Conservation (phyloP, 2,888 invertebrate species). For the Apodemia duryi region DNA sequence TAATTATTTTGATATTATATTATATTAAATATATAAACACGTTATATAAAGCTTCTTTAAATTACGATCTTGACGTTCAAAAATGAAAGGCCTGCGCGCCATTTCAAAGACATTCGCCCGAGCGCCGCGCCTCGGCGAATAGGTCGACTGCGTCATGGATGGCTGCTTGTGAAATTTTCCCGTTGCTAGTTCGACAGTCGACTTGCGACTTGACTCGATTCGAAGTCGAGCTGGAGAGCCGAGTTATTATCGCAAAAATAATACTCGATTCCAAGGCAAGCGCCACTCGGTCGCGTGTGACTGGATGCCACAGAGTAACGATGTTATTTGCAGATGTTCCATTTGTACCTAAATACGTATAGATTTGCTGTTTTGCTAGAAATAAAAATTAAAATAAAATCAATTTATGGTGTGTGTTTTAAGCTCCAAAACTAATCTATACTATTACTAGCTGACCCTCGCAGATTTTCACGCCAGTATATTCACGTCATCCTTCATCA, state of each 20-base stretch:
- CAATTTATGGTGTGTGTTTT: no score
- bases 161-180: slow-evolving; percentile 54
- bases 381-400: neutral
- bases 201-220: slow-evolving; percentile 32
- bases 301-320: slow-evolving; percentile 35
- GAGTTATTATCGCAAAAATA: slow-evolving; percentile 38
- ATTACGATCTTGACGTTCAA: slow-evolving; percentile 33
- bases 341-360: neutral
- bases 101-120: slow-evolving; percentile 35
- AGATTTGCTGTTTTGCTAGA: neutral
- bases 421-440: no score
- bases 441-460: no score
- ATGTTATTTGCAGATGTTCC: slow-evolving; percentile 8
- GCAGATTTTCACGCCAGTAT: no score
- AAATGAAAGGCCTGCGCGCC: slow-evolving; percentile 38
- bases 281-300: slow-evolving; percentile 35
- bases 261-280: slow-evolving; percentile 35
- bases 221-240: slow-evolving; percentile 30
- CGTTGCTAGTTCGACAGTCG: slow-evolving; percentile 34
- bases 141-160: slow-evolving; percentile 46
- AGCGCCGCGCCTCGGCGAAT: slow-evolving; percentile 34
- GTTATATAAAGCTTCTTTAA: neutral
- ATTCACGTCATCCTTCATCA: no score
- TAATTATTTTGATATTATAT: neutral
- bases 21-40: neutral